Base-by-base conservation (phyloP, 2,113 vertebrate genomes). In the Planiliza haematocheilus region DNA sequence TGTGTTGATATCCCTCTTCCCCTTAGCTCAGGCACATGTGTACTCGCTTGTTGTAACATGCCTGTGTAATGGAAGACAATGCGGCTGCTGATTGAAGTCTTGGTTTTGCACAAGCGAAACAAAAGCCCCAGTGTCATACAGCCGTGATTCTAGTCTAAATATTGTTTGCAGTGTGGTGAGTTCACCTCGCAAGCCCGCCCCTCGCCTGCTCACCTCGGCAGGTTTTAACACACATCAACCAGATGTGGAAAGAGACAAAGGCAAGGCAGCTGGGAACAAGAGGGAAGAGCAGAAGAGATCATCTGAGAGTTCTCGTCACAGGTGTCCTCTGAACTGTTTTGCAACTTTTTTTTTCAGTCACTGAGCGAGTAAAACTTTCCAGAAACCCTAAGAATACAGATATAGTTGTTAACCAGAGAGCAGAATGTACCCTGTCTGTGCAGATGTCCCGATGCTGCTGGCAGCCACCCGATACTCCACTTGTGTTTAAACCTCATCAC, bases 101-200 rank as follows among this genome's bases (percentile, higher is more conserved):
- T 3, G 14, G 48, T 77, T 51, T 45, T 10, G 39, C 5, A 11
- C 1, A 24, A 72, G 48, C 18, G 50, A 69, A 73, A 87, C 68
- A 86, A 83, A 70, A 83, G 70, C 50, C 43, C 51, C 48, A 20
- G 21, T 83, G 45, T 42, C 63, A 50, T 49, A 65, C 49, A 43
- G 34, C 16, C 16, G 1, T 37, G 73, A 62, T 62, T 77, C 70
- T 52, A 85, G 85, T 82, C 90, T 85, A 91, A 91, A 90, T 81
- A 88, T 65, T 84, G 69, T 62, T 72, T 58, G 30, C 53, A 52
- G 14, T 74, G 61, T 60, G 83, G 68, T 59, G 37, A 16, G 49
- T 45, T 43, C 36, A 45, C 70, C 48, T 30, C 46, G 13, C 1
- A 10, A 24, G 0, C 18, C 45, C 8, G 52, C 71, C 66, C 24